phyloP scores from a whole-genome alignment of 1,140 invertebrate species.

The Galleria mellonella region DNA sequence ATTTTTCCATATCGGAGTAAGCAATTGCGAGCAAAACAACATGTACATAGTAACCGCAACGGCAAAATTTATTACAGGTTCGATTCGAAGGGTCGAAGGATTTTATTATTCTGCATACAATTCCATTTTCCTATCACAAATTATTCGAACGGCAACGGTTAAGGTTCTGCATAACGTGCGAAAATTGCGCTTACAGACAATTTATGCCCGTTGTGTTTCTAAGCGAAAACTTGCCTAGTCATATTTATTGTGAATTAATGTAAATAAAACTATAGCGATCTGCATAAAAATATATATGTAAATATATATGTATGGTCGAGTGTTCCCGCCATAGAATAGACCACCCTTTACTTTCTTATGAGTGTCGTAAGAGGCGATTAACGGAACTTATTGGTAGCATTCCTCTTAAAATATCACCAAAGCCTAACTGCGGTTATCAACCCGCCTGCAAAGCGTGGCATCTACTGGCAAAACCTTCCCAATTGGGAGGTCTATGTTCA shows the following conservation, averaged over 20 bases:
- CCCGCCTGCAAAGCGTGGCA: too few relatives aligned
- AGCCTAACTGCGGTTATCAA: too few relatives aligned
- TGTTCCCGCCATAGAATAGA: too few relatives aligned
- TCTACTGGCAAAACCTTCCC: too few relatives aligned
- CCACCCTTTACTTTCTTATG: too few relatives aligned
- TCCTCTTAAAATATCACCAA: too few relatives aligned
- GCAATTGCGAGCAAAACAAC: slow-evolving; percentile 26
- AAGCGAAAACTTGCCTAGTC: slow-evolving; percentile 4
- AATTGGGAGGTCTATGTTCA: too few relatives aligned
- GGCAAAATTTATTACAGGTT: slow-evolving; percentile 46
- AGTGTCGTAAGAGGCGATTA: too few relatives aligned
- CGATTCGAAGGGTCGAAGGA: slow-evolving; percentile 39
- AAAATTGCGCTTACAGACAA: slow-evolving; percentile 39
- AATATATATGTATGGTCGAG: too few relatives aligned
- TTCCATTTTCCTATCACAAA: slow-evolving; percentile 62
- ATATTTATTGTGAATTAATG: background rate
- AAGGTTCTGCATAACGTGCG: slow-evolving; percentile 55
- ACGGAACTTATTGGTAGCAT: too few relatives aligned
- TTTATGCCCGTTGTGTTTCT: slow-evolving; percentile 33
- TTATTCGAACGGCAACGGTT: slow-evolving; percentile 49
- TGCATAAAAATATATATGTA: too few relatives aligned
- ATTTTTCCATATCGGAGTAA: slow-evolving; percentile 10
- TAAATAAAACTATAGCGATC: background rate
- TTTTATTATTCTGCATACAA: slow-evolving; percentile 64
- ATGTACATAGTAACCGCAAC: slow-evolving; percentile 23